A percentile compares a stretch with the other conserved stretches of the same genome.
These are phyloP conservation scores for Osmerus mordax DNA, from an alignment of 2,113 vertebrate genomes.

Conservation along the genomic window DNA sequence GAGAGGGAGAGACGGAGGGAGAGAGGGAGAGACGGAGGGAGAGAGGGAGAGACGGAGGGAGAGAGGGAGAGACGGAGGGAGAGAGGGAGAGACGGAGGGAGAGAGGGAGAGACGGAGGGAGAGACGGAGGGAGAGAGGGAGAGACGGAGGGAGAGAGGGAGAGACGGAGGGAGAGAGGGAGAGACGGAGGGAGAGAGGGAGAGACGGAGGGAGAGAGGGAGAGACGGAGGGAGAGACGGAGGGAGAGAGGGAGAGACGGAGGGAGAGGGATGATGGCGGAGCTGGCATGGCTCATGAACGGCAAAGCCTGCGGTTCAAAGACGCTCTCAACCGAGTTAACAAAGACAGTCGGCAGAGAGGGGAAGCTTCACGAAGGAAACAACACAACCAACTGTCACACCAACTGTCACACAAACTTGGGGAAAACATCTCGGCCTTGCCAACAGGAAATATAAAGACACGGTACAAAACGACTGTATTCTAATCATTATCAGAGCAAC, in stretches of 20 bases:
- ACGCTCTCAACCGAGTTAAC: conserved; percentile 63
- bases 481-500: conserved; percentile 14
- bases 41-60: neutral
- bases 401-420: conserved; percentile 62
- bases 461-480: conserved; percentile 19
- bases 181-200: neutral
- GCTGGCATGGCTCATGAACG: conserved; percentile 53
- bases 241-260: conserved; percentile 57
- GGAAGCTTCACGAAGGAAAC: conserved; percentile 57
- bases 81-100: neutral
- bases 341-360: conserved; percentile 63
- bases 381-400: conserved; percentile 64
- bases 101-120: conserved; percentile 10
- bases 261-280: conserved; percentile 53
- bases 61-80: too few relatives aligned
- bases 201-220: conserved; percentile 3
- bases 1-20: neutral
- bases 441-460: conserved; percentile 29
- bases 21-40: too few relatives aligned
- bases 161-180: neutral
- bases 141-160: neutral
- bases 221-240: neutral
- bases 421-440: conserved; percentile 50
- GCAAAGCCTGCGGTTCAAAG: conserved; percentile 66
- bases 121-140: neutral